Conservation (phyloP, 2,113 vertebrate genomes). For the Rhabdornis inornatus region DNA sequence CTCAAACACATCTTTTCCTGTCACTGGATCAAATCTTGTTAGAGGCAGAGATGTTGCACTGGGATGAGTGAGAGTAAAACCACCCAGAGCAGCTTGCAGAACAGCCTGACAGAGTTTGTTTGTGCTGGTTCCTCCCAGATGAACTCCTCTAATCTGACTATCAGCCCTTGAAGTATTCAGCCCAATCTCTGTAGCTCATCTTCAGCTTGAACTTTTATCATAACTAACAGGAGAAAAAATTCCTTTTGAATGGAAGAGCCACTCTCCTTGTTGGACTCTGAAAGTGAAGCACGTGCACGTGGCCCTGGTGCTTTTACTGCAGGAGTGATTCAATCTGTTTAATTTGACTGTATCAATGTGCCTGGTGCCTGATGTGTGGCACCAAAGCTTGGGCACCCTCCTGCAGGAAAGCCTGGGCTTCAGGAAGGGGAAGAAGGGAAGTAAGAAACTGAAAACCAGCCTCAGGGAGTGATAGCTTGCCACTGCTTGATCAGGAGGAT, state of each 20-base stretch:
- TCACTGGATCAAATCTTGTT: neutral
- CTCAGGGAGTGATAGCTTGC: neutral
- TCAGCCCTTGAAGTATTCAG: neutral
- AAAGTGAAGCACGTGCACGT: fast-evolving
- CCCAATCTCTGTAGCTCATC: neutral
- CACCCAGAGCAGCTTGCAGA: neutral
- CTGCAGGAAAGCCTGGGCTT: neutral
- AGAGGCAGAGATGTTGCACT: neutral
- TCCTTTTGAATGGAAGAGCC: neutral
- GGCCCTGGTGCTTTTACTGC: neutral
- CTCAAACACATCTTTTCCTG: neutral
- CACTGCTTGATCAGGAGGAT: neutral
- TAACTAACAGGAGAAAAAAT: neutral
- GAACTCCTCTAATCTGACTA: neutral
- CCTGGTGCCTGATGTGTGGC: neutral
- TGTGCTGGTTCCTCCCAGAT: neutral
- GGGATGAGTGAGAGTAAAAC: neutral
- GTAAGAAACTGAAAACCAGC: neutral
- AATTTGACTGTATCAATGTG: neutral
- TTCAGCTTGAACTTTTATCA: neutral
- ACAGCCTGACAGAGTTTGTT: neutral
- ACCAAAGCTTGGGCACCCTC: neutral
- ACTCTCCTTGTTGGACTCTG: neutral
- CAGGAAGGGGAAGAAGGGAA: neutral
- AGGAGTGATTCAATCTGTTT: neutral